Percentiles rank a stretch among this genome's conserved stretches.
Evolutionary conservation across 2,113 vertebrate genomes (phyloP).

Genomic region (Gadus chalcogrammus): DNA sequence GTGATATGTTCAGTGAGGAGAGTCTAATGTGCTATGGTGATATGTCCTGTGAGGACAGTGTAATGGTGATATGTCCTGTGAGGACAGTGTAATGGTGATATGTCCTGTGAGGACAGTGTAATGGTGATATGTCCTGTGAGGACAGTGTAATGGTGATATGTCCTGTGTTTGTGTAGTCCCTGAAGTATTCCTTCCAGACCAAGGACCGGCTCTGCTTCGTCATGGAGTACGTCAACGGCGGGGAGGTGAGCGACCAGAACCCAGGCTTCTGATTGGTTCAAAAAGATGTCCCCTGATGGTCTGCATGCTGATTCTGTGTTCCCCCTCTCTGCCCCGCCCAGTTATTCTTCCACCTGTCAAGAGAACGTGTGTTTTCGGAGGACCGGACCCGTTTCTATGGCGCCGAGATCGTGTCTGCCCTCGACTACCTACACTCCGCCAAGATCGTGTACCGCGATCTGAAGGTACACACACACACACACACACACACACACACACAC

Average conservation of each 20-base stretch:
- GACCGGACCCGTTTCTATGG: constrained; percentile 97
- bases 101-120: not conserved
- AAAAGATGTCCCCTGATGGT: not conserved
- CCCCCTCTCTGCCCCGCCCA: constrained; percentile 27
- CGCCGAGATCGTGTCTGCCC: constrained; percentile 92
- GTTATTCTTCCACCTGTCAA: constrained; percentile 98
- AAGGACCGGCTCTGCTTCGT: constrained; percentile 98
- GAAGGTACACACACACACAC: constrained; percentile 76
- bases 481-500: too few species aligned
- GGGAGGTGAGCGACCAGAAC: constrained; percentile 80
- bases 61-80: too few species aligned
- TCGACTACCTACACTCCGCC: constrained; percentile 95
- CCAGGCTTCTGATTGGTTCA: too few species aligned
- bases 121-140: too few species aligned
- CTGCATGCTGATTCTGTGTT: not conserved
- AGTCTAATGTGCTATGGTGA: too few species aligned
- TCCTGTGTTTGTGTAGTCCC: constrained; percentile 74
- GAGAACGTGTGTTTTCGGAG: constrained; percentile 95
- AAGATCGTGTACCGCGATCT: constrained; percentile 96
- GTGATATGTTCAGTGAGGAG: too few species aligned
- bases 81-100: too few species aligned
- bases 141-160: too few species aligned
- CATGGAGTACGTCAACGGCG: constrained; percentile 97
- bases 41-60: too few species aligned
- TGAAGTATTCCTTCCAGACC: constrained; percentile 98